Conservation (phyloP, 2,113 vertebrate genomes). For the Hemiscyllium ocellatum region DNA sequence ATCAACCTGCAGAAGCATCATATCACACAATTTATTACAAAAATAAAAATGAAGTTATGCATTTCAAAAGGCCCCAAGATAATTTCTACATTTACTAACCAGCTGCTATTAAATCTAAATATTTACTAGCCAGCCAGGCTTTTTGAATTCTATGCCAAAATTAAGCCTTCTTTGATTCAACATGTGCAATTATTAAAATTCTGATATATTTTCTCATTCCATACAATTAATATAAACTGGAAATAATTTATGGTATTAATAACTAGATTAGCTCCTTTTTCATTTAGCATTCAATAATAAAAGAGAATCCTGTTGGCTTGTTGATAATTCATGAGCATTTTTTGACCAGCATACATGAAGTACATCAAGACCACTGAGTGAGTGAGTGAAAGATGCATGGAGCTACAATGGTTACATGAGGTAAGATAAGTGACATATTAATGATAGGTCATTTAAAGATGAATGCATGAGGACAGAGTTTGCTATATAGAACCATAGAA, state of each 20-base stretch:
- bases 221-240: not conserved
- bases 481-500: not conserved
- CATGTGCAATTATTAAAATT: not conserved
- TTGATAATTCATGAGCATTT: not conserved
- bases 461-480: not conserved
- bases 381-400: not conserved
- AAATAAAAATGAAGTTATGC: slow-evolving; percentile 38
- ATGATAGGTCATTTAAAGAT: not conserved
- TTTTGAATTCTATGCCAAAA: slow-evolving; percentile 5
- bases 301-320: not conserved
- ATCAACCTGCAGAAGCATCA: slow-evolving; percentile 38
- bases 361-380: not conserved
- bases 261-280: not conserved
- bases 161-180: not conserved
- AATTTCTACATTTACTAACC: slow-evolving; percentile 37
- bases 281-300: not conserved
- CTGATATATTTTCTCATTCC: not conserved
- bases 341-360: not conserved
- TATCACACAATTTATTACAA: slow-evolving; percentile 38
- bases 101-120: slow-evolving; percentile 35
- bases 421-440: not conserved
- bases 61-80: slow-evolving; percentile 33
- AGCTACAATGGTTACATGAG: not conserved
- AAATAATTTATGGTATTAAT: not conserved
- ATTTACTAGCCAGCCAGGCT: slow-evolving; percentile 22